Evolutionary conservation across 2,797 vertebrate genomes (phyloP).

Genomic region (Enteromius radiatus): DNA sequence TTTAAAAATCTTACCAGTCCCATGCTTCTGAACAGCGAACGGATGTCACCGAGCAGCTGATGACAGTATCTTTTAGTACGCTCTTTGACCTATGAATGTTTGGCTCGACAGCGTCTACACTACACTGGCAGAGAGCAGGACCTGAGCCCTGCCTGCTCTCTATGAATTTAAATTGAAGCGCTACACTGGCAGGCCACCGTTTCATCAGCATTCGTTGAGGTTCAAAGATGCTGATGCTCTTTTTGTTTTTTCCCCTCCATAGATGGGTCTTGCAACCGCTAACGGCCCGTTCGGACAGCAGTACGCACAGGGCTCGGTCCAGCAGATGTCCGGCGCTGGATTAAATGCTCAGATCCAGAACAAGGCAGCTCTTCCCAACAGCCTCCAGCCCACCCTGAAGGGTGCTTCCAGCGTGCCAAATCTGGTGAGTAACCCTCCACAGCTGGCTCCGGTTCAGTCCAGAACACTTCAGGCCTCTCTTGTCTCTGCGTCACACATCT

Average conservation of each 20-base stretch:
- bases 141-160: not conserved
- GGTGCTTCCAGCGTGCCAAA: slow-evolving; percentile 88
- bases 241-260: slow-evolving; percentile 52
- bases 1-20: not conserved
- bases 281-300: slow-evolving; percentile 87
- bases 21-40: not conserved
- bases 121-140: not conserved
- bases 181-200: not conserved
- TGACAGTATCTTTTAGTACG: slow-evolving; percentile 25
- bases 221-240: not conserved
- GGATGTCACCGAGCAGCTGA: slow-evolving; percentile 18
- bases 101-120: not conserved
- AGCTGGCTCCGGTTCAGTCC: not conserved
- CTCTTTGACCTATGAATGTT: slow-evolving; percentile 19
- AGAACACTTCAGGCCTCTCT: not conserved
- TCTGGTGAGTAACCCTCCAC: slow-evolving; percentile 82
- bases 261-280: slow-evolving; percentile 90
- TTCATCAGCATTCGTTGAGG: not conserved
- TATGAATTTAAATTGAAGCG: not conserved
- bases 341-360: slow-evolving; percentile 85
- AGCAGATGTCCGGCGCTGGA: slow-evolving; percentile 83
- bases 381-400: slow-evolving; percentile 90
- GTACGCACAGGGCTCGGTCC: slow-evolving; percentile 87
- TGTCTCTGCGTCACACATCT: not conserved
- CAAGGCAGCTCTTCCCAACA: slow-evolving; percentile 80